A percentile compares a stretch with the other conserved stretches of the same genome.
phyloP scores from a whole-genome alignment of 2,888 invertebrate species.

The Acleris literana region DNA sequence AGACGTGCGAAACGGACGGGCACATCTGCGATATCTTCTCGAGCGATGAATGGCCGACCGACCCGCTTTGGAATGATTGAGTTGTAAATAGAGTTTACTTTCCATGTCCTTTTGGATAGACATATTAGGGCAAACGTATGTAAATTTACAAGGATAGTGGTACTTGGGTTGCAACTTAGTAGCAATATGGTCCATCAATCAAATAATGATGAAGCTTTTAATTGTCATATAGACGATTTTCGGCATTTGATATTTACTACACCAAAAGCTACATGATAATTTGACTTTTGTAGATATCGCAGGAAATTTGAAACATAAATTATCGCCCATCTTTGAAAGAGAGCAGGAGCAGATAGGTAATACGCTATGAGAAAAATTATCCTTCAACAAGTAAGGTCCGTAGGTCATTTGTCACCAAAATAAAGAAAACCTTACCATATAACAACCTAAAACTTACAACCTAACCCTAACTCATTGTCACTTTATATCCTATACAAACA shows the following conservation, averaged over 20 bases:
- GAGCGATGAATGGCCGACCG: conserved; percentile 17
- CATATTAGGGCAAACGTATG: not conserved
- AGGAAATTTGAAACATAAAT: too few species aligned
- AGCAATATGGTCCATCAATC: not conserved
- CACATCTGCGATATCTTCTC: conserved; percentile 20
- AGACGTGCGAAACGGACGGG: conserved; percentile 23
- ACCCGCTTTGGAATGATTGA: conserved; percentile 18
- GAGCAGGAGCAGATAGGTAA: too few species aligned
- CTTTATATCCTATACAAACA: not conserved
- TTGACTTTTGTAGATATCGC: too few species aligned
- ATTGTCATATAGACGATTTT: too few species aligned
- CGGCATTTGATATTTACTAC: too few species aligned
- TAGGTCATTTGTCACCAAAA: not conserved
- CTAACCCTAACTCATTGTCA: not conserved
- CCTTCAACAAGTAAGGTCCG: too few species aligned
- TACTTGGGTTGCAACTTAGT: not conserved
- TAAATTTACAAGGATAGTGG: not conserved
- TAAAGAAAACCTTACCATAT: not conserved
- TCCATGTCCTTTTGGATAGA: conserved; percentile 14
- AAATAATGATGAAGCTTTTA: conserved; percentile 1
- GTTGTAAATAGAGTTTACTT: conserved; percentile 22
- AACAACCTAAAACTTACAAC: too few species aligned
- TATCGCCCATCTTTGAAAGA: too few species aligned
- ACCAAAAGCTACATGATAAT: too few species aligned
- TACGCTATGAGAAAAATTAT: too few species aligned